Evolutionary conservation across 2,797 vertebrate genomes (phyloP).

Genomic region (Echiichthys vipera): DNA sequence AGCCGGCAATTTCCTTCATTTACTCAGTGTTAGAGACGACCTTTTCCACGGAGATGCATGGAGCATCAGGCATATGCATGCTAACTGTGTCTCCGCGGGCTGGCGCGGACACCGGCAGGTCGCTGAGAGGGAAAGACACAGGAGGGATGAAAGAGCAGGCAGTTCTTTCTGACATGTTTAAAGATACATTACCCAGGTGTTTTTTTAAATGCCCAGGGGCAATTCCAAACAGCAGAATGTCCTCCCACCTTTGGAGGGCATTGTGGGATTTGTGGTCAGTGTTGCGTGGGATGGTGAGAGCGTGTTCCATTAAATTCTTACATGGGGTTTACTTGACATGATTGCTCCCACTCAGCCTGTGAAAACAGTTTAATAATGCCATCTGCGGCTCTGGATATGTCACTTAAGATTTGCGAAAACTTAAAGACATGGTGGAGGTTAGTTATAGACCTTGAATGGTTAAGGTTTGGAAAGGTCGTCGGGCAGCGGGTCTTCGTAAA

Average conservation of each 20-base stretch:
- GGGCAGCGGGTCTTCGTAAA: too few relatives aligned
- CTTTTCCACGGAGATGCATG: constrained; percentile 51
- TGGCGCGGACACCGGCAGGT: neutral
- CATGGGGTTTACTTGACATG: neutral
- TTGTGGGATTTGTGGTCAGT: neutral
- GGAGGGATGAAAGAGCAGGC: neutral
- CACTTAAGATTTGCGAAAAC: too few relatives aligned
- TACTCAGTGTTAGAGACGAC: constrained; percentile 51
- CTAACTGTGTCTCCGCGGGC: constrained; percentile 53
- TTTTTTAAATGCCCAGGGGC: neutral
- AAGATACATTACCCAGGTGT: constrained; percentile 6
- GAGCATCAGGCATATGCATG: constrained; percentile 65
- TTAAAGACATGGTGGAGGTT: too few relatives aligned
- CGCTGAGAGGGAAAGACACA: neutral
- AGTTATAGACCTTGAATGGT: too few relatives aligned
- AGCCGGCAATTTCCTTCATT: constrained; percentile 32
- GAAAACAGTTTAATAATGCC: too few relatives aligned
- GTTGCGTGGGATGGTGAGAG: neutral
- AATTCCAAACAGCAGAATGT: neutral
- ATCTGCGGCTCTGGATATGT: too few relatives aligned
- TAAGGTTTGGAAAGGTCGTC: too few relatives aligned
- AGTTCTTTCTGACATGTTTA: constrained; percentile 33
- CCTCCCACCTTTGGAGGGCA: neutral
- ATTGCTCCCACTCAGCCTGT: neutral
- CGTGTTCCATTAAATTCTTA: neutral